Percentiles rank a stretch among this genome's conserved stretches.
phyloP scores from a whole-genome alignment of 2,888 invertebrate species.

The Tenodera sinensis region DNA sequence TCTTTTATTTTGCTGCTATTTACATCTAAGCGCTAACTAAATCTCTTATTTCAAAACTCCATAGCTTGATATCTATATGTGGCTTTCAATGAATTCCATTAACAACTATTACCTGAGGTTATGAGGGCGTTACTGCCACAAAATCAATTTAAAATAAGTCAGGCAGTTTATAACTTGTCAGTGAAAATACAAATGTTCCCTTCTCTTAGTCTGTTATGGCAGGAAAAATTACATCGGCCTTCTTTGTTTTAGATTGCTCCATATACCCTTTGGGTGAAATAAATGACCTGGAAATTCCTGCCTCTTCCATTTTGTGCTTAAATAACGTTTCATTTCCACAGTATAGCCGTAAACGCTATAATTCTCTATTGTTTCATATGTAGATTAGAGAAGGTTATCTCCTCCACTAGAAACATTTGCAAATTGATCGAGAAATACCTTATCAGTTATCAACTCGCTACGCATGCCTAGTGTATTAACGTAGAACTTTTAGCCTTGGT shows the following conservation, averaged over 20 bases:
- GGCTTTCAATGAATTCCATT: neutral
- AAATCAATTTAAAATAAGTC: neutral
- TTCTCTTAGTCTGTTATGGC: neutral
- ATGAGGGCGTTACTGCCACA: neutral
- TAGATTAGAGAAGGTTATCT: neutral
- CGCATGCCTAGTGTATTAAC: no score
- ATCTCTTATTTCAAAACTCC: no score
- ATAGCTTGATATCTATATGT: no score
- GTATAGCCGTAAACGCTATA: neutral
- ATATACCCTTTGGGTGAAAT: neutral
- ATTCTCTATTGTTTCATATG: neutral
- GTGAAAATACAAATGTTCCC: neutral
- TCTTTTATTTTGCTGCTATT: no score
- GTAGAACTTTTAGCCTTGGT: no score
- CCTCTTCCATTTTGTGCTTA: neutral
- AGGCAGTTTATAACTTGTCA: neutral
- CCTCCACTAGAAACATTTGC: no score
- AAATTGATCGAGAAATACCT: no score
- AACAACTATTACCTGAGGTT: neutral
- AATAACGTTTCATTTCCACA: neutral
- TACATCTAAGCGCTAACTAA: no score
- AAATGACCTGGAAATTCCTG: neutral
- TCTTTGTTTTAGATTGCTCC: neutral
- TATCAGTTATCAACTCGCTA: no score
- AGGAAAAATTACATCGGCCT: neutral